These are phyloP conservation scores for Hanleya hanleyi DNA, from an alignment of 2,888 invertebrate species.

Conservation along the genomic window DNA sequence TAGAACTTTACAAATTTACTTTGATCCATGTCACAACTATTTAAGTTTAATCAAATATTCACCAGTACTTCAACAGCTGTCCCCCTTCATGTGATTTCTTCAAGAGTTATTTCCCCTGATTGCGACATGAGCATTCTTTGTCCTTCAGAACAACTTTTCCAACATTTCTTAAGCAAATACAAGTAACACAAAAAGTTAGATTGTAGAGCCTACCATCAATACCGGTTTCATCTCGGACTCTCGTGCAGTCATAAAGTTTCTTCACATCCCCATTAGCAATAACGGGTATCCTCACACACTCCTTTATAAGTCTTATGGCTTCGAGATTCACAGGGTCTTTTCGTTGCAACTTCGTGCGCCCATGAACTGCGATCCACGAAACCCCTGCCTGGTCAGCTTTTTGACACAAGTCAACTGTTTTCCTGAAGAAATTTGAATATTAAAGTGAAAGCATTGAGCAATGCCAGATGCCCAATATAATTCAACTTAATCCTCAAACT, in stretches of 20 bases:
- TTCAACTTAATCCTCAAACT: no score
- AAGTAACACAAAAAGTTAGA: background rate
- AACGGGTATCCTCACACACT: slow-evolving; percentile 85
- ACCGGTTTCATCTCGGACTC: slow-evolving; percentile 81
- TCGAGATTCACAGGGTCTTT: slow-evolving; percentile 81
- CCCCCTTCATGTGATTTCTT: no score
- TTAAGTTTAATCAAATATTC: no score
- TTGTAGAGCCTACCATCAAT: slow-evolving; percentile 77
- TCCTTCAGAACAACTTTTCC: background rate
- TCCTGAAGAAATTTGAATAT: slow-evolving; percentile 54
- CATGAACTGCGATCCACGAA: slow-evolving; percentile 92
- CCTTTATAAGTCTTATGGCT: slow-evolving; percentile 82
- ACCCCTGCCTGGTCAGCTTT: slow-evolving; percentile 89
- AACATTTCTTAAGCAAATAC: background rate
- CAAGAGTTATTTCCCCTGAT: no score
- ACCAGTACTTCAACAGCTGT: no score
- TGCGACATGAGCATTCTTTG: background rate
- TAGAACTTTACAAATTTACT: no score
- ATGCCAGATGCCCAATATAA: no score
- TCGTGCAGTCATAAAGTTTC: slow-evolving; percentile 81
- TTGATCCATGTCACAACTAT: no score
- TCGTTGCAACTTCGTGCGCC: slow-evolving; percentile 88
- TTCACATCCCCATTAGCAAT: slow-evolving; percentile 95
- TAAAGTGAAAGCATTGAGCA: no score
- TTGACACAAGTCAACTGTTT: slow-evolving; percentile 86